Percentiles rank a stretch among this genome's conserved stretches.
Evolutionary conservation across 2,113 vertebrate genomes (phyloP).

Genomic region (Rattus rattus): DNA sequence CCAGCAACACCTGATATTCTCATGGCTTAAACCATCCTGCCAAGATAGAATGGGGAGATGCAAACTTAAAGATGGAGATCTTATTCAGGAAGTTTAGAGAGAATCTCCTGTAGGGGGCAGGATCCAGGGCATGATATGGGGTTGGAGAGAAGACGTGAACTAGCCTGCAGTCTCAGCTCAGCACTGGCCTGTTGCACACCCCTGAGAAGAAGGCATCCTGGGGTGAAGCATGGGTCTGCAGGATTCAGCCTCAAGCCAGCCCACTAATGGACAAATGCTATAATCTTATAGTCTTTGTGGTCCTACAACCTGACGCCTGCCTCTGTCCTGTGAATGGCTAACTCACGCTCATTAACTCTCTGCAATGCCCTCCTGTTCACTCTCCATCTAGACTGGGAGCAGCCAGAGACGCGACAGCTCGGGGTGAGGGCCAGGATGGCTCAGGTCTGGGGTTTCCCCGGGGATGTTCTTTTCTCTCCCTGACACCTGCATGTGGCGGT

Average conservation of each 20-base stretch:
- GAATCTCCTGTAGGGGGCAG: not conserved
- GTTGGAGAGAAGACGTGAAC: not conserved
- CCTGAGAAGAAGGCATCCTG: not conserved
- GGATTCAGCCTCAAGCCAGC: too few species aligned
- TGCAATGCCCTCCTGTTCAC: not conserved
- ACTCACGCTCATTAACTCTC: not conserved
- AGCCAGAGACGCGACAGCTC: fast-evolving
- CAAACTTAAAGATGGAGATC: not conserved
- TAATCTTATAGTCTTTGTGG: fast-evolving
- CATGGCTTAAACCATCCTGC: not conserved
- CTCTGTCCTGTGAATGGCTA: not conserved
- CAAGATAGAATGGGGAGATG: not conserved
- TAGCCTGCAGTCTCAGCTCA: not conserved
- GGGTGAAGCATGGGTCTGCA: not conserved
- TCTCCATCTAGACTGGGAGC: not conserved
- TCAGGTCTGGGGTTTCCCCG: not conserved
- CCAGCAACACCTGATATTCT: not conserved
- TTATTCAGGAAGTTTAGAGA: fast-evolving
- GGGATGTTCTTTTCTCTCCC: too few species aligned
- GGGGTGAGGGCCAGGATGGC: not conserved
- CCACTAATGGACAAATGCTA: not conserved
- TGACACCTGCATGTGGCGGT: too few species aligned
- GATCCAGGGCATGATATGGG: not conserved
- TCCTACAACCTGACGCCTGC: fast-evolving
- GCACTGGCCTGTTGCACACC: not conserved